phyloP scores from a whole-genome alignment of 2,113 vertebrate species.

The Pygoscelis antarcticus region DNA sequence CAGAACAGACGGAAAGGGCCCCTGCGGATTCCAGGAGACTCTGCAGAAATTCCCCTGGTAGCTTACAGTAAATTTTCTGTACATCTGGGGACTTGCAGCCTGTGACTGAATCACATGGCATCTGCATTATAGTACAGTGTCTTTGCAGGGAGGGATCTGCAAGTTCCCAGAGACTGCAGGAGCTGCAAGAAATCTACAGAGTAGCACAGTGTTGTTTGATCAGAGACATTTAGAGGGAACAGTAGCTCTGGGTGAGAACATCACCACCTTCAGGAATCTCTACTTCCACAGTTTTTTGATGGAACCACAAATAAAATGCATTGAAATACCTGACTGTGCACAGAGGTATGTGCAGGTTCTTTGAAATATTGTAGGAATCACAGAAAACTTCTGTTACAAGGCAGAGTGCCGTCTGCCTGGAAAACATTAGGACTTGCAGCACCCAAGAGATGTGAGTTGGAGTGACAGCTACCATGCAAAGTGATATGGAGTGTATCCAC shows the following conservation, averaged over 20 bases:
- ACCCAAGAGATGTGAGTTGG: not conserved
- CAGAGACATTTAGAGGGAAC: not conserved
- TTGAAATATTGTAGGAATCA: not conserved
- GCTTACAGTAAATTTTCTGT: not conserved
- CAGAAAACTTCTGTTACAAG: not conserved
- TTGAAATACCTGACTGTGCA: not conserved
- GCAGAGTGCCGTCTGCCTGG: not conserved
- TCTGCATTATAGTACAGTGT: not conserved
- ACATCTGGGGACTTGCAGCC: accelerated
- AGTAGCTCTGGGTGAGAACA: not conserved
- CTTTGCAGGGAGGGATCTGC: not conserved
- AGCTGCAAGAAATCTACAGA: not conserved
- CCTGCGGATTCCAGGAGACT: not conserved
- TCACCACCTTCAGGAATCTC: not conserved
- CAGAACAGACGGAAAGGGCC: not conserved
- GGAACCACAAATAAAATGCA: not conserved
- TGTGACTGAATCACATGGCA: not conserved
- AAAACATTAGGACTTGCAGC: not conserved
- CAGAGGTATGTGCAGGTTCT: not conserved
- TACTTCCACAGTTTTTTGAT: not conserved
- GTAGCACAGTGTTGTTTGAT: not conserved
- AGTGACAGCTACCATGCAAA: not conserved
- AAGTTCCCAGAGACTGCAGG: not conserved
- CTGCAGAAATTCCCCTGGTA: not conserved
- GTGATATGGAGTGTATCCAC: not conserved